phyloP scores from a whole-genome alignment of 2,888 invertebrate genomes.

The Loripinus fragilis region DNA sequence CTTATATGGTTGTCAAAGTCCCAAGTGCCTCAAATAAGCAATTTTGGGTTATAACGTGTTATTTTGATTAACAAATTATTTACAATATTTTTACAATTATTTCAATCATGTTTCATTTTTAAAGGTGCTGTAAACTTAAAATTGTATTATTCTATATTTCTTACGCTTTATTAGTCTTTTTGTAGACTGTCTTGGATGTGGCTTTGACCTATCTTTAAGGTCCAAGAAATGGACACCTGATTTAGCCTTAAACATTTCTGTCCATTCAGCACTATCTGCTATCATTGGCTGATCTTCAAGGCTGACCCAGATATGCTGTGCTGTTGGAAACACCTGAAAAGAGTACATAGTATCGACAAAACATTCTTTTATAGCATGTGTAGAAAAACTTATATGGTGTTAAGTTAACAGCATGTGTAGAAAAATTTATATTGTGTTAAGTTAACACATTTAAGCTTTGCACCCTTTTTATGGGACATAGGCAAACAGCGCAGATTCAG shows the following conservation, averaged over 20 bases:
- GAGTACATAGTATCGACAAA: too few relatives aligned
- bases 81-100: not conserved
- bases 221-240: conserved; percentile 72
- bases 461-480: too few relatives aligned
- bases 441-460: too few relatives aligned
- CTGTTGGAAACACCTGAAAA: conserved; percentile 74
- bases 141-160: not conserved
- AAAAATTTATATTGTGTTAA: too few relatives aligned
- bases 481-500: too few relatives aligned
- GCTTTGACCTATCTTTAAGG: conserved; percentile 54
- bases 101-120: not conserved
- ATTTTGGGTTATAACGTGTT: too few relatives aligned
- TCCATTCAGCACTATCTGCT: conserved; percentile 74
- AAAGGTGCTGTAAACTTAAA: not conserved
- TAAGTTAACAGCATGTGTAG: too few relatives aligned
- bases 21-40: not conserved
- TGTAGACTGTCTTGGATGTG: not conserved
- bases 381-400: too few relatives aligned
- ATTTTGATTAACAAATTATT: too few relatives aligned
- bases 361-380: too few relatives aligned
- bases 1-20: not conserved
- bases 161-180: not conserved
- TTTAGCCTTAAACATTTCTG: conserved; percentile 71
- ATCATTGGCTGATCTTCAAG: conserved; percentile 77
- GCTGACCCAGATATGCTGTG: conserved; percentile 72